Evolutionary conservation across 2,888 invertebrate genomes (phyloP).

Genomic region (Platerodrilus igneus): DNA sequence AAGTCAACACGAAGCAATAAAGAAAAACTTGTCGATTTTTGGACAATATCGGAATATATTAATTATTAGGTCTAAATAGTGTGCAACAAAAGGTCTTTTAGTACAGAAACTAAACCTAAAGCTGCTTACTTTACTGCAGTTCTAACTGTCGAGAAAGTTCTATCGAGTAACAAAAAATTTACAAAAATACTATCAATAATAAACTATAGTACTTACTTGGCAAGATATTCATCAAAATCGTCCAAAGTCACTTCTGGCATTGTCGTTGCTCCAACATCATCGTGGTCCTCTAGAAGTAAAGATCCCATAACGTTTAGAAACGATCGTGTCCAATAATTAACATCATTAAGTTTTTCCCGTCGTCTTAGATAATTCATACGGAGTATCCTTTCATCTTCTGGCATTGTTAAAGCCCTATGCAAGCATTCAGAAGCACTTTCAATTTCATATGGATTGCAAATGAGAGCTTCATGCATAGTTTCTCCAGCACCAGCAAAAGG

Average conservation of each 20-base stretch:
- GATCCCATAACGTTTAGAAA: slow-evolving; percentile 86
- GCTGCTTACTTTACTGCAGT: too few relatives aligned
- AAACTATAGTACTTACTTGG: slow-evolving; percentile 62
- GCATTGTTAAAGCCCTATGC: slow-evolving; percentile 85
- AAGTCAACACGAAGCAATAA: too few relatives aligned
- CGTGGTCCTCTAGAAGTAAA: slow-evolving; percentile 67
- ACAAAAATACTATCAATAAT: slow-evolving; percentile 1
- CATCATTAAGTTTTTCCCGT: slow-evolving; percentile 77
- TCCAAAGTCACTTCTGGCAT: slow-evolving; percentile 89
- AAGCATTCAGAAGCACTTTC: slow-evolving; percentile 83
- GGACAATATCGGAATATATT: too few relatives aligned
- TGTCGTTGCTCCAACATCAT: slow-evolving; percentile 75
- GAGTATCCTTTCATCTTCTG: slow-evolving; percentile 79
- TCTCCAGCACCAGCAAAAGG: slow-evolving; percentile 91
- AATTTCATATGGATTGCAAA: slow-evolving; percentile 86
- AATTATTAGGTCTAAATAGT: too few relatives aligned
- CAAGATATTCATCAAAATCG: slow-evolving; percentile 84
- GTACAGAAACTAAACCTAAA: too few relatives aligned
- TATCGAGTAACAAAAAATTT: not conserved
- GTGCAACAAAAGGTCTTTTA: too few relatives aligned
- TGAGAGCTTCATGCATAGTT: slow-evolving; percentile 88
- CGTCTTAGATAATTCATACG: slow-evolving; percentile 81
- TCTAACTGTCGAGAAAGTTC: too few relatives aligned
- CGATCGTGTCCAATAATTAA: slow-evolving; percentile 83
- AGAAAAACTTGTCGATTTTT: too few relatives aligned